phyloP scores from a whole-genome alignment of 2,888 invertebrate species.

The Acanthopleura granulata region DNA sequence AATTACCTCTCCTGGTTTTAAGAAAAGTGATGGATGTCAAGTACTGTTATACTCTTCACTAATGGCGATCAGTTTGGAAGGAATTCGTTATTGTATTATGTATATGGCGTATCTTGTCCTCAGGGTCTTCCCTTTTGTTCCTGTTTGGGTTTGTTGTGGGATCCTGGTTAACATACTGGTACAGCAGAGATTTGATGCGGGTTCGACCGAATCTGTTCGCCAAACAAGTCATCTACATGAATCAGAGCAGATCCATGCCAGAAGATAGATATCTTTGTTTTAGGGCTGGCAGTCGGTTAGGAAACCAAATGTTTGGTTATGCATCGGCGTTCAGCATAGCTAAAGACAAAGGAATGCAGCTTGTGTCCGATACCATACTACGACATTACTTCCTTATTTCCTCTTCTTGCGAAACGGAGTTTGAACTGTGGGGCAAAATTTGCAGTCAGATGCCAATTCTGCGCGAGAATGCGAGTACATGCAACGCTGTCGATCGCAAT shows the following conservation, averaged over 20 bases:
- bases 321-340: slow-evolving; percentile 1
- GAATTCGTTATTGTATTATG: not conserved
- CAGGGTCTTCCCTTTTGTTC: not conserved
- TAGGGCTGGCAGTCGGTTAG: not conserved
- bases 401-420: not conserved
- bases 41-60: too few species aligned
- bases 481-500: not conserved
- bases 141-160: not conserved
- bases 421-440: not conserved
- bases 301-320: slow-evolving; percentile 12
- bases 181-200: too few species aligned
- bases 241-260: not conserved
- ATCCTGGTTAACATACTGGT: not conserved
- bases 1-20: too few species aligned
- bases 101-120: not conserved
- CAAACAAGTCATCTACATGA: not conserved
- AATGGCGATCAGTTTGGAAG: too few species aligned
- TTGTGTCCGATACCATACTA: not conserved
- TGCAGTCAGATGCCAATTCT: not conserved
- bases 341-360: not conserved
- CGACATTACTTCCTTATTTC: not conserved
- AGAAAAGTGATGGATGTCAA: too few species aligned
- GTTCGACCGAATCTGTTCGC: not conserved
- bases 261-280: not conserved
- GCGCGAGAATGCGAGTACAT: not conserved